phyloP scores from a whole-genome alignment of 2,888 invertebrate species.

The Aquatica leii region DNA sequence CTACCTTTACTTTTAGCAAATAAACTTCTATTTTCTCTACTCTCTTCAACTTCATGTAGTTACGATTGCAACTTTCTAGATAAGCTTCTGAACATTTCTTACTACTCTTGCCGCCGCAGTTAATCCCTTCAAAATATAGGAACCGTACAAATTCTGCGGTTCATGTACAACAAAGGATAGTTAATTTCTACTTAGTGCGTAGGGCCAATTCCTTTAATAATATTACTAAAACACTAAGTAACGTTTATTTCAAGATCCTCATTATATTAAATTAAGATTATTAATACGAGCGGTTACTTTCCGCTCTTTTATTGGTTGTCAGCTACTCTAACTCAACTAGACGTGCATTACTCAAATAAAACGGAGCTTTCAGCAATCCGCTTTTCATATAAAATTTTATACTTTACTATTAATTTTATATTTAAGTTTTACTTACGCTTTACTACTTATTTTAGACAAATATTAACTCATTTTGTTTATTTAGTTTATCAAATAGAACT shows the following conservation, averaged over 20 bases:
- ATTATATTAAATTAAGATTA: slow-evolving; percentile 10
- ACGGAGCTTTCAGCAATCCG: too few species aligned
- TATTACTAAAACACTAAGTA: slow-evolving; percentile 11
- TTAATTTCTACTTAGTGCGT: slow-evolving; percentile 21
- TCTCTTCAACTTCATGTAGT: slow-evolving; percentile 3
- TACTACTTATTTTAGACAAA: too few species aligned
- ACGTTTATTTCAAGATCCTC: slow-evolving; percentile 16
- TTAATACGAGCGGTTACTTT: slow-evolving; percentile 3
- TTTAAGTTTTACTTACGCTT: too few species aligned
- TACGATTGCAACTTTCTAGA: slow-evolving; percentile 20
- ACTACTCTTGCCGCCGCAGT: slow-evolving; percentile 5
- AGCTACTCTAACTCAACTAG: neutral
- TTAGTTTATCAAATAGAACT: too few species aligned
- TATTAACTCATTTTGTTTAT: too few species aligned
- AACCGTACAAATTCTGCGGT: slow-evolving; percentile 21
- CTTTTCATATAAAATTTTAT: too few species aligned
- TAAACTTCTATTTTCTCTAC: neutral
- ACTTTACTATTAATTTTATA: too few species aligned
- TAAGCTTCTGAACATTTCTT: slow-evolving; percentile 23
- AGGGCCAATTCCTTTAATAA: slow-evolving; percentile 11
- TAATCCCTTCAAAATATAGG: slow-evolving; percentile 27
- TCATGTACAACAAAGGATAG: slow-evolving; percentile 24
- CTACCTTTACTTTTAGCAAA: neutral
- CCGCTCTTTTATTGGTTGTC: neutral
- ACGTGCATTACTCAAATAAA: too few species aligned